These are phyloP conservation scores for Rhagoletis pomonella DNA, from an alignment of 1,140 invertebrate genomes.

Conservation along the genomic window DNA sequence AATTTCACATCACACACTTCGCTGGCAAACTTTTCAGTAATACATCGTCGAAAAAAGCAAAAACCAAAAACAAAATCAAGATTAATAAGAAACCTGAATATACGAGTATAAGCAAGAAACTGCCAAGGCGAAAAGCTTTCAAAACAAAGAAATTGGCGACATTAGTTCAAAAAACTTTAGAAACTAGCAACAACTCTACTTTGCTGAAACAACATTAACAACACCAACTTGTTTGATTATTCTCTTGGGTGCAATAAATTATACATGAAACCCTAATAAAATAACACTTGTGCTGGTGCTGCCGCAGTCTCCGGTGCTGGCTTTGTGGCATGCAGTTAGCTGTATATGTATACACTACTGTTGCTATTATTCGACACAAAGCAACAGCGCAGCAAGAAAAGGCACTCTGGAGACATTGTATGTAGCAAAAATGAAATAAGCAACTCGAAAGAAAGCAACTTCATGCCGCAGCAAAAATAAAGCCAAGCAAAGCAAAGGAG, in stretches of 20 bases:
- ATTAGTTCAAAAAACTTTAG: not conserved
- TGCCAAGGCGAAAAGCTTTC: not conserved
- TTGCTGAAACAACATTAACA: conserved; percentile 31
- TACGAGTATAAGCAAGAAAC: not conserved
- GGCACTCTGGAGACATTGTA: not conserved
- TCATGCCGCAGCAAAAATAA: not conserved
- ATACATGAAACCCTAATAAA: conserved; percentile 46
- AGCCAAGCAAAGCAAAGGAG: not conserved
- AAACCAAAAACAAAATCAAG: not conserved
- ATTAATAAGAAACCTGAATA: not conserved
- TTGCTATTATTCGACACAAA: not conserved
- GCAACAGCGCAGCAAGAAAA: not conserved
- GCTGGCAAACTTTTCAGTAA: conserved; percentile 1
- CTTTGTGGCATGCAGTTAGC: not conserved
- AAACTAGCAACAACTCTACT: not conserved
- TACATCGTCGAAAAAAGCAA: not conserved
- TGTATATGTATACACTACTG: not conserved
- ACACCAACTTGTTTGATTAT: conserved; percentile 53
- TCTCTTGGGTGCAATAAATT: conserved; percentile 53
- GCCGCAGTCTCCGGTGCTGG: not conserved
- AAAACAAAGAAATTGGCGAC: not conserved
- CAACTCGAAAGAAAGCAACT: not conserved
- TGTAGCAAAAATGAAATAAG: not conserved
- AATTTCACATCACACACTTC: not conserved
- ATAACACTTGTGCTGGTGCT: conserved; percentile 25